A percentile compares a stretch with the other conserved stretches of the same genome.
Evolutionary conservation across 2,113 vertebrate species (phyloP).

Genomic region (sheep (Ovis aries)): ARS-UI_Ramb_v3.0 NC_056059.1:41312001-41312500

Average conservation of each 20-base stretch:
- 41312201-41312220: background rate
- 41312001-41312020: rapidly evolving
- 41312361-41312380: background rate
- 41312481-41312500: conserved; percentile 5
- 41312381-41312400: background rate
- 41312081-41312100: background rate
- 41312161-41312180: background rate
- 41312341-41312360: background rate
- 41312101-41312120: conserved; percentile 24
- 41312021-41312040: background rate
- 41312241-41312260: background rate
- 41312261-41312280: background rate
- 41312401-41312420: background rate
- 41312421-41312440: background rate
- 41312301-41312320: background rate
- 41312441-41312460: conserved; percentile 24
- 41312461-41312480: background rate
- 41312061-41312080: background rate
- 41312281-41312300: background rate
- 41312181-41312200: background rate
- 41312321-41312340: background rate
- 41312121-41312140: background rate
- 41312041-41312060: background rate
- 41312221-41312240: background rate
- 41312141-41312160: background rate